These are phyloP conservation scores for Sphaerophoria taeniata DNA, from an alignment of 2,888 invertebrate genomes.

Conservation along the genomic window DNA sequence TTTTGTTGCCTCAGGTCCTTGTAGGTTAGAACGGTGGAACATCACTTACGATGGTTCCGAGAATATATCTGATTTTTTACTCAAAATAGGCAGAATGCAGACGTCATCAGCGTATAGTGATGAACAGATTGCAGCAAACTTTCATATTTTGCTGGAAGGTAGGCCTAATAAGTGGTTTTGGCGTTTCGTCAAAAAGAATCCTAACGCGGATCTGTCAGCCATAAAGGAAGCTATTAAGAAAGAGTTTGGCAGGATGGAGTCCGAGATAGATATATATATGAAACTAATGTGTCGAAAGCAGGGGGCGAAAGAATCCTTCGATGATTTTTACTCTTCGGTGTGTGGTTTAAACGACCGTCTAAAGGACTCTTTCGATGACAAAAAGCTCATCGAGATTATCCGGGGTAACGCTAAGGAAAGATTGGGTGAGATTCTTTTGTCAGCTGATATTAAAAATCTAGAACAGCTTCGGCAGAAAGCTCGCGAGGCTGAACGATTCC, in stretches of 20 bases:
- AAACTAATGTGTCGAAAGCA: too few species aligned
- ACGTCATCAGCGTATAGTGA: too few species aligned
- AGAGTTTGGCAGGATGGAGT: background rate
- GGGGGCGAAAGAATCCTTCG: too few species aligned
- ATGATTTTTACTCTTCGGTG: background rate
- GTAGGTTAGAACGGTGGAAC: too few species aligned
- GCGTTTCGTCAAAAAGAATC: background rate
- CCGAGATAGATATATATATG: background rate
- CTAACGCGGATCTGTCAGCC: background rate
- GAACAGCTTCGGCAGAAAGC: conserved; percentile 7
- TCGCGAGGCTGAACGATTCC: background rate
- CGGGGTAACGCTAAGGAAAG: background rate
- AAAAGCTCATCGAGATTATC: background rate
- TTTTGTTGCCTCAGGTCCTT: too few species aligned
- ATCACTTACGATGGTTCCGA: too few species aligned
- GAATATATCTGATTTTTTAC: too few species aligned
- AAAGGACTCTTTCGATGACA: background rate
- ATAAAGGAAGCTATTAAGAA: background rate
- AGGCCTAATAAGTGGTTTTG: background rate
- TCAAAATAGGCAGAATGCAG: too few species aligned
- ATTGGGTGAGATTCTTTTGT: background rate
- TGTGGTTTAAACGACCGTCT: background rate
- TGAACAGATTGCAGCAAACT: too few species aligned
- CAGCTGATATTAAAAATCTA: background rate
- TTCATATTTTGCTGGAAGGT: background rate